Percentiles rank a stretch among this genome's conserved stretches.
phyloP scores from a whole-genome alignment of 2,888 invertebrate genomes.

The Trissoscelio sp. region DNA sequence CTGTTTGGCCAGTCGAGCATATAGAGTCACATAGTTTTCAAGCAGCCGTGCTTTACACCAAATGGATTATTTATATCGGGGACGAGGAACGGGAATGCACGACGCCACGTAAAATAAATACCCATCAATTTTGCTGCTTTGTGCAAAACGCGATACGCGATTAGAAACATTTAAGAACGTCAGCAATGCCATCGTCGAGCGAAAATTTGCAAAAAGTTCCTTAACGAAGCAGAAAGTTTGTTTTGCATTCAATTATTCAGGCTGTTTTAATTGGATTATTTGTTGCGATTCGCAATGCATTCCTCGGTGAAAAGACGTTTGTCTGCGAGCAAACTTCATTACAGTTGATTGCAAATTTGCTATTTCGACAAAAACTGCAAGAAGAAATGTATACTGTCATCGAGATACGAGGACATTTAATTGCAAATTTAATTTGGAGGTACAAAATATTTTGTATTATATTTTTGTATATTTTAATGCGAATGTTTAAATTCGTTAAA shows the following conservation, averaged over 20 bases:
- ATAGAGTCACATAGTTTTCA: conserved; percentile 52
- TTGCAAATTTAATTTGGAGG: no score
- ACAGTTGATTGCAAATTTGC: conserved; percentile 11
- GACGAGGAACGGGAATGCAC: conserved; percentile 65
- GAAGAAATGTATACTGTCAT: no score
- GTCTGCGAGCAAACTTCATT: conserved; percentile 13
- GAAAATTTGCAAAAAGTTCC: conserved; percentile 29
- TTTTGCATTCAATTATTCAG: conserved; percentile 32
- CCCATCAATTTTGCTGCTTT: conserved; percentile 54
- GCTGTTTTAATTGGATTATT: conserved; percentile 41
- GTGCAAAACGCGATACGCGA: conserved; percentile 43
- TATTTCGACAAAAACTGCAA: neutral
- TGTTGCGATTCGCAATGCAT: conserved; percentile 28
- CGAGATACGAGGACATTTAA: no score
- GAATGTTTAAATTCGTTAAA: no score
- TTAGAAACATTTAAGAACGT: conserved; percentile 41
- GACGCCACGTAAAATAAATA: conserved; percentile 53
- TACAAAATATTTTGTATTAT: no score
- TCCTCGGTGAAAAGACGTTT: conserved; percentile 8
- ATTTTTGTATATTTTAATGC: no score
- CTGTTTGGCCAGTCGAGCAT: conserved; percentile 55
- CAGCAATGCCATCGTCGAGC: conserved; percentile 43
- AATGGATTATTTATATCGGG: conserved; percentile 63
- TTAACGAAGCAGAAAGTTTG: conserved; percentile 47
- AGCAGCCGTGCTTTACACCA: conserved; percentile 38